Evolutionary conservation across 1,140 invertebrate genomes (phyloP), one percentile per base, ranked within the genome.

Genomic region (Drosophila pseudoananassae): DNA sequence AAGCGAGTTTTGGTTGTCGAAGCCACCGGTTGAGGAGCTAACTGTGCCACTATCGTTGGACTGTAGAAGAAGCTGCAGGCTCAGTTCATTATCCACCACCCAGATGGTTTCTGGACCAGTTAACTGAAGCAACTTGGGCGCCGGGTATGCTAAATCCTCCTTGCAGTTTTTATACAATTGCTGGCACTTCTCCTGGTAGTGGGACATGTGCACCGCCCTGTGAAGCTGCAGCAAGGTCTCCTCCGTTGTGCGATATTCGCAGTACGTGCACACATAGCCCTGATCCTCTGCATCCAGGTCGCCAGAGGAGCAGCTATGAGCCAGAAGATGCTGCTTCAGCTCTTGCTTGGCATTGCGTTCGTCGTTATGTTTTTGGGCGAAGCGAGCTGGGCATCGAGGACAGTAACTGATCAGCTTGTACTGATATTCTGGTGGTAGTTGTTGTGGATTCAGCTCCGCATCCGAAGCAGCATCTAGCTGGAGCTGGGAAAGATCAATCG

Each of bases 101-200:
- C 57, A 93, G 78, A 64, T 91, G 58, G 92, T 92, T 14, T 91
- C 90, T 12, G 79, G 76, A 7, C 85, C 79, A 0, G 92, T 92
- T 9, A 94, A 89, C 31, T 94, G 92, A 14, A 94, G 93, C 12
- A 95, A 91, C 59, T 93, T 92, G 4, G 95, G 96, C 43, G 94
- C 94, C 36, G 93, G 94, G 84, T 95, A 93, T 31, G 94, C 92
- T 1, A 93, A 88, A 65, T 95, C 94, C 40, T 93, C 93, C 12
- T 93, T 93, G 69, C 96, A 95, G 23, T 95, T 92, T n/a, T 93
- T 93, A 55, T 95, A 93, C 25, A 97, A 91, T 68, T 94, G 93
- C 82, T 94, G 95, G 2, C 96, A 97, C 78, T 95, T 94, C 45
- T 96, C 94, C 91, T 97, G 95, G 91, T 98, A 98, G 76, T 97